These are phyloP conservation scores for Graphium colonna DNA, from an alignment of 2,888 invertebrate species.

Conservation along the genomic window DNA sequence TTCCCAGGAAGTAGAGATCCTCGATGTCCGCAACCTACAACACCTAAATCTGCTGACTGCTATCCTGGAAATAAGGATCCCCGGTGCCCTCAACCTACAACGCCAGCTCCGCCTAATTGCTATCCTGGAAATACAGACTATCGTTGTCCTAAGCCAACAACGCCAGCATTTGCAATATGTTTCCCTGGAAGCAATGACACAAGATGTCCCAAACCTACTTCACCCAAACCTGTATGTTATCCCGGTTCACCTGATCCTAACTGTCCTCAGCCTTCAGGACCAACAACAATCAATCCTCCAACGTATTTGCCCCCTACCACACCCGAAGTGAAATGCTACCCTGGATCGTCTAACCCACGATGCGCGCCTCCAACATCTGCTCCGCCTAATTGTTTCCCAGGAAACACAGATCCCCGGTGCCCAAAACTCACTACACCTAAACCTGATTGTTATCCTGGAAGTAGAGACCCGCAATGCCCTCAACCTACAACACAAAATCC, in stretches of 20 bases:
- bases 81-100: constrained; percentile 36
- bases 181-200: constrained; percentile 47
- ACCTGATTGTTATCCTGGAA: constrained; percentile 33
- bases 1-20: constrained; percentile 42
- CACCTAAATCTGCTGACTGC: constrained; percentile 34
- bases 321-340: constrained; percentile 42
- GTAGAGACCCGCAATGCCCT: constrained; percentile 33
- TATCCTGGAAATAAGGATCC: constrained; percentile 35
- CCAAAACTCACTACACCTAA: constrained; percentile 36
- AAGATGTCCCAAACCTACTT: constrained; percentile 37
- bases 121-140: constrained; percentile 35
- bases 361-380: constrained; percentile 40
- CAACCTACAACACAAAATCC: constrained; percentile 28
- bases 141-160: constrained; percentile 35
- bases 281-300: constrained; percentile 36
- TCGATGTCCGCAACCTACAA: constrained; percentile 38
- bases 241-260: constrained; percentile 43
- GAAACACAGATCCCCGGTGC: constrained; percentile 38
- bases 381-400: constrained; percentile 31
- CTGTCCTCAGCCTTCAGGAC: constrained; percentile 40
- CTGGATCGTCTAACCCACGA: constrained; percentile 40
- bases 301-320: constrained; percentile 35
- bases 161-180: constrained; percentile 36
- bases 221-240: constrained; percentile 31
- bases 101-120: constrained; percentile 28